These are phyloP conservation scores for Drosophila mayaguana DNA, from an alignment of 2,888 invertebrate genomes.

Conservation along the genomic window DNA sequence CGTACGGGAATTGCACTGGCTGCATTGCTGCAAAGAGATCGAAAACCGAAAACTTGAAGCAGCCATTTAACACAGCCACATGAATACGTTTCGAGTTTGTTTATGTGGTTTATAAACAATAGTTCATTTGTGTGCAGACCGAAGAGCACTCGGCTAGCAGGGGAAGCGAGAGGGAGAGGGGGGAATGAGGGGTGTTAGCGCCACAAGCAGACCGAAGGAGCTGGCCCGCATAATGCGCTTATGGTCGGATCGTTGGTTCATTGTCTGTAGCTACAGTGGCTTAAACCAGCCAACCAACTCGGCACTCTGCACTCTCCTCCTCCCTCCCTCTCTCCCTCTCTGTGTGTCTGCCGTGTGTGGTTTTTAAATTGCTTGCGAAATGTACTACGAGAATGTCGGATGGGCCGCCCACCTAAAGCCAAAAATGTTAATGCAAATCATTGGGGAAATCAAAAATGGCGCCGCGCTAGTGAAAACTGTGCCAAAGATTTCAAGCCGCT, in stretches of 20 bases:
- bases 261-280: conserved; percentile 50
- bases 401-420: conserved; percentile 35
- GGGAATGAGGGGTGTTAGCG: background rate
- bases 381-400: conserved; percentile 18
- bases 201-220: conserved; percentile 31
- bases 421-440: conserved; percentile 79
- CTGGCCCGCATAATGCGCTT: conserved; percentile 76
- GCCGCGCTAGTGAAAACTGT: conserved; percentile 70
- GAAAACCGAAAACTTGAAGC: conserved; percentile 22
- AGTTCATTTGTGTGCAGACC: conserved; percentile 70
- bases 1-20: background rate
- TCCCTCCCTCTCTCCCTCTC: background rate
- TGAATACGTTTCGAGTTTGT: conserved; percentile 33
- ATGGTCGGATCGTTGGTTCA: conserved; percentile 61
- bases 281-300: conserved; percentile 22
- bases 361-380: conserved; percentile 66
- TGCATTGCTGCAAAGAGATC: background rate
- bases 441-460: conserved; percentile 79
- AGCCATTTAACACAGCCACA: conserved; percentile 17
- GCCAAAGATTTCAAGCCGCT: conserved; percentile 68
- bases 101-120: conserved; percentile 71
- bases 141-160: background rate
- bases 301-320: background rate
- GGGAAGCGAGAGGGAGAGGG: background rate
- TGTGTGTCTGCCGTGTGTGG: conserved; percentile 36